Evolutionary conservation across 1,140 invertebrate species (phyloP), one percentile per base, ranked within the genome.

Genomic region (Camponotus vicinus): DNA sequence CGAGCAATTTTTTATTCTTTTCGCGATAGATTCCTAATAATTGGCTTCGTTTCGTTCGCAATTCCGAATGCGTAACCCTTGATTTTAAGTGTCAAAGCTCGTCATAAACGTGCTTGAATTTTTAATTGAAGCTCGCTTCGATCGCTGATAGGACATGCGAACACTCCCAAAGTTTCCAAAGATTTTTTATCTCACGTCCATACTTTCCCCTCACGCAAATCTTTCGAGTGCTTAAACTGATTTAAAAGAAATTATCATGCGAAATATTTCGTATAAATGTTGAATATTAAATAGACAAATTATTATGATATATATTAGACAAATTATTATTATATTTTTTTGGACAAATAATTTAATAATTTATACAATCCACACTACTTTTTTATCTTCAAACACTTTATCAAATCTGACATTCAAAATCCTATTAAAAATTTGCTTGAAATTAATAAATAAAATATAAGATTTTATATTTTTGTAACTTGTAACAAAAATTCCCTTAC

Each of bases 91-190:
- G 37, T 80, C 52, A 13, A 4, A 73, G 42, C 69, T 63, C 40
- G 79, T 73, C 40, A 63, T 63, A 83, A 83, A 83, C 69, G 69
- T 63, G 79, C 79, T 83, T 49, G 69, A 61, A 83, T 75, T 83
- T 75, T 83, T 83, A 83, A 63, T 63, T 83, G n/a, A 73, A 73
- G 40, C 49, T 32, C 34, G 37, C 66, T 18, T 73, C 69, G 32
- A 83, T 83, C 27, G 42, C 8, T 42, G 27, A 83, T 61, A 61
- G n/a, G 34, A 61, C 79, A 82, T n/a, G 67, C 55, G 49, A n/a
- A 32, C 13, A 40, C 52, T 42, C 21, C 11, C 21, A 70, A 80
- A 40, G n/a, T 66, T 79, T n/a, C 13, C 13, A 2, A 37, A 73
- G n/a, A 4, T 61, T 75, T 32, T 75, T 42, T 45, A n/a, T 45